phyloP scores from a whole-genome alignment of 2,888 invertebrate genomes.

The Agriotes lineatus region DNA sequence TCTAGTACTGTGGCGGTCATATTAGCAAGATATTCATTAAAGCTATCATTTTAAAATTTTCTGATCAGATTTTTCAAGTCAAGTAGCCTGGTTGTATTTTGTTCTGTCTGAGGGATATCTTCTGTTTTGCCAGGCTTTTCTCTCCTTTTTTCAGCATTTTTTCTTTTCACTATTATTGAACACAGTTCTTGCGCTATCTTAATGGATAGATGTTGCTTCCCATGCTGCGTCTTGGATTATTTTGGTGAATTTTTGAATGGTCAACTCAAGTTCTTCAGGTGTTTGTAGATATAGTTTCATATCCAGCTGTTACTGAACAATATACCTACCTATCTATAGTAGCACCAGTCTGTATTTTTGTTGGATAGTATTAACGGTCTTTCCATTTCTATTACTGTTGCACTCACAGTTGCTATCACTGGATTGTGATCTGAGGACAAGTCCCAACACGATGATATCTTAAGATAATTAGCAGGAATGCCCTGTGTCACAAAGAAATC shows the following conservation, averaged over 20 bases:
- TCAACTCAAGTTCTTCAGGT: neutral
- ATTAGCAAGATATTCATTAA: constrained; percentile 1
- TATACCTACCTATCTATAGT: too few species aligned
- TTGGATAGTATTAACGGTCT: constrained; percentile 1
- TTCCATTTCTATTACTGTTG: constrained; percentile 12
- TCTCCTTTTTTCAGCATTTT: constrained; percentile 8
- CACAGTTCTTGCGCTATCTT: neutral
- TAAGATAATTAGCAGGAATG: neutral
- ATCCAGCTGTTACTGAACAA: neutral
- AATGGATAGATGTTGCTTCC: constrained; percentile 5
- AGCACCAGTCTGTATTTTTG: neutral
- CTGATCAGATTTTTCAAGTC: constrained; percentile 1
- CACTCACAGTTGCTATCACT: constrained; percentile 15
- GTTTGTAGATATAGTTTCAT: constrained; percentile 7
- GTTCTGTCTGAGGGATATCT: neutral
- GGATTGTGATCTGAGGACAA: constrained; percentile 8
- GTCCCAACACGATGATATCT: neutral
- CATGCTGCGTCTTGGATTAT: constrained; percentile 6
- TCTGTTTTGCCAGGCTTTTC: neutral
- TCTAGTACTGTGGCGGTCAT: neutral
- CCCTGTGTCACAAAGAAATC: constrained; percentile 1
- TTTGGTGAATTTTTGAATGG: constrained; percentile 8
- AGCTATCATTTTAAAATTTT: too few species aligned
- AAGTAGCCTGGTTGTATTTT: neutral
- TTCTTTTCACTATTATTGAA: constrained; percentile 6